Evolutionary conservation across 2,888 invertebrate genomes (phyloP).

Genomic region (Drosophila aldrichi): DNA sequence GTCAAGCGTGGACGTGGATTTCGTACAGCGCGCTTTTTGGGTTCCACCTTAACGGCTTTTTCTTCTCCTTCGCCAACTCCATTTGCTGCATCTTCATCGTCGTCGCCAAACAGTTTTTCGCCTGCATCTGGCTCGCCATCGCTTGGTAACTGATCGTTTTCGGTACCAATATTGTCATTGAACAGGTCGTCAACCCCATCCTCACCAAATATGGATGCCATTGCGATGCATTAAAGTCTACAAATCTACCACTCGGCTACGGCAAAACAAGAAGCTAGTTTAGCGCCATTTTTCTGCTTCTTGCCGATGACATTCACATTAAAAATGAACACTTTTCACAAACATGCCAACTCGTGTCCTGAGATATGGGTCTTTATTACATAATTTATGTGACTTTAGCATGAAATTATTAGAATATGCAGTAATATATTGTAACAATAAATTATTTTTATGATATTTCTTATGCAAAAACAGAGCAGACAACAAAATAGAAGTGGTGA

Average conservation of each 20-base stretch:
- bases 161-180: conserved; percentile 74
- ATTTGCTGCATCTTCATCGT: conserved; percentile 81
- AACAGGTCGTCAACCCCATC: conserved; percentile 80
- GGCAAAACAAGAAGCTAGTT: conserved; percentile 43
- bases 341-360: conserved; percentile 46
- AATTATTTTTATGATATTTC: neutral
- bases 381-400: conserved; percentile 26
- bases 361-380: conserved; percentile 41
- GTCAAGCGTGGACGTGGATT: conserved; percentile 90
- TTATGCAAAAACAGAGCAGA: neutral
- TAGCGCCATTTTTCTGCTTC: conserved; percentile 71
- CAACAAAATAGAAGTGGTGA: conserved; percentile 6
- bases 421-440: neutral
- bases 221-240: conserved; percentile 29
- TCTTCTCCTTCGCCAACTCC: conserved; percentile 85
- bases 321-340: neutral
- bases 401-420: neutral
- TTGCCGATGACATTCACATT: conserved; percentile 30
- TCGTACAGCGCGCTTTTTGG: conserved; percentile 87
- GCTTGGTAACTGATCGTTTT: conserved; percentile 84
- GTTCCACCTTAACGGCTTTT: conserved; percentile 84
- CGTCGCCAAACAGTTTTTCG: conserved; percentile 84
- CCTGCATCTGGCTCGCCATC: conserved; percentile 84
- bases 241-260: conserved; percentile 33
- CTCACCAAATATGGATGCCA: conserved; percentile 80